Conservation (phyloP, 2,888 invertebrate genomes). For the Gari tellinella region DNA sequence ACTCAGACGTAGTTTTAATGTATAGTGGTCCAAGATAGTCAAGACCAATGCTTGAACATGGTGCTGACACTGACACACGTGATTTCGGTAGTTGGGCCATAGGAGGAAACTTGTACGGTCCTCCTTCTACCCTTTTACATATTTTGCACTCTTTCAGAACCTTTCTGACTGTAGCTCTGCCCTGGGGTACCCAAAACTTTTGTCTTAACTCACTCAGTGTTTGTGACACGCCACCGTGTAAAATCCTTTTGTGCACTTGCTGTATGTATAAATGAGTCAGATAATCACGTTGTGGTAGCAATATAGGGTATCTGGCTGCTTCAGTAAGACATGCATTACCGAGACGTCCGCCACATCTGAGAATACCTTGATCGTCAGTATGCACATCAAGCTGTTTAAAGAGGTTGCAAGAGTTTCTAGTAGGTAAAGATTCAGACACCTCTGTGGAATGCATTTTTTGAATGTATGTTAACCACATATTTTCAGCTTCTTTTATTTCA, state of each 20-base stretch:
- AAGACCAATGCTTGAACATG: conserved; percentile 26
- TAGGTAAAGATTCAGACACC: not conserved
- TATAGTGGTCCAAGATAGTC: conserved; percentile 36
- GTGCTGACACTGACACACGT: conserved; percentile 18
- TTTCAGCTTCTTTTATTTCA: conserved; percentile 20
- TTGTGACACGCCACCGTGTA: conserved; percentile 33
- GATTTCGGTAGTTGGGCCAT: conserved; percentile 32
- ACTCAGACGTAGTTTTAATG: conserved; percentile 11
- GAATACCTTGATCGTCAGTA: conserved; percentile 6
- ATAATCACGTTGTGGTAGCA: not conserved
- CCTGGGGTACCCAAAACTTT: conserved; percentile 38
- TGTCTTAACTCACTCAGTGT: conserved; percentile 14
- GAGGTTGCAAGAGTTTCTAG: conserved; percentile 1
- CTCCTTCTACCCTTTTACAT: conserved; percentile 30
- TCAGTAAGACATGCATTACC: conserved; percentile 18
- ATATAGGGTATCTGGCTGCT: conserved; percentile 9
- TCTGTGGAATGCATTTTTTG: not conserved
- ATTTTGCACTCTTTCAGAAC: conserved; percentile 19
- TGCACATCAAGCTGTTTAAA: conserved; percentile 10
- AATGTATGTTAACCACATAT: conserved; percentile 3
- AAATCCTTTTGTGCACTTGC: conserved; percentile 1
- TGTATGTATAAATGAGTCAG: conserved; percentile 16
- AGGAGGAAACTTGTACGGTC: conserved; percentile 31
- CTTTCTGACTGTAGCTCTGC: conserved; percentile 22
- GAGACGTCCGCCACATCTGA: conserved; percentile 14